A percentile compares a stretch with the other conserved stretches of the same genome.
phyloP scores from a whole-genome alignment of 2,113 vertebrate species.

The Ceratotherium simum region DNA sequence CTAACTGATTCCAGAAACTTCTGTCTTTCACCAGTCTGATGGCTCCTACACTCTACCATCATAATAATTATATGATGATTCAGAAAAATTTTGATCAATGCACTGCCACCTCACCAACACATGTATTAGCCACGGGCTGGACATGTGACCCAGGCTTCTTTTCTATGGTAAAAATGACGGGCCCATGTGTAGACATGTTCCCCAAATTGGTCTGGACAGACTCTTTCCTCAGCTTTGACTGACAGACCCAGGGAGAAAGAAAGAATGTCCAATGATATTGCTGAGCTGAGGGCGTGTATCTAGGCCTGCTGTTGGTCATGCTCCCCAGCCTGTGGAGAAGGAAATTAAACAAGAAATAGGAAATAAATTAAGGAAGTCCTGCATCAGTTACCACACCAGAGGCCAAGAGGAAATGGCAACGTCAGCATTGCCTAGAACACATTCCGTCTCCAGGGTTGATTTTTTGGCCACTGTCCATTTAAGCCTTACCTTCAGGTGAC shows the following conservation, averaged over 20 bases:
- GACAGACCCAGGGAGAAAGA: not conserved
- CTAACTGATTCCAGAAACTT: not conserved
- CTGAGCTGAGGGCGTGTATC: not conserved
- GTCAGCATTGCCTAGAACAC: not conserved
- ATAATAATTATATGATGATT: not conserved
- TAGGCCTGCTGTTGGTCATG: not conserved
- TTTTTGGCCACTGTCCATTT: not conserved
- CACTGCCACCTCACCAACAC: not conserved
- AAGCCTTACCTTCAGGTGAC: slow-evolving; percentile 82
- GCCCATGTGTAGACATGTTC: not conserved
- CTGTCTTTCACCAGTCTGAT: not conserved
- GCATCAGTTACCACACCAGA: no score
- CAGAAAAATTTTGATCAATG: not conserved
- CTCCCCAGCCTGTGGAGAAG: not conserved
- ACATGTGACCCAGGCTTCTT: not conserved
- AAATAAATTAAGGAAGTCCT: not conserved
- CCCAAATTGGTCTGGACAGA: not conserved
- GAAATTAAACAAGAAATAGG: no score
- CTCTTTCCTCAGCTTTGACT: not conserved
- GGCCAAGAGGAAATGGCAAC: not conserved
- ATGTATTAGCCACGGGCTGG: not conserved
- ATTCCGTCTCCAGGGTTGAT: not conserved
- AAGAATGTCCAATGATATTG: not conserved
- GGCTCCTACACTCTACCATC: not conserved
- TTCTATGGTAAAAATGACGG: not conserved